Conservation (phyloP, 2,888 invertebrate genomes). For the Heliothis peltigera region DNA sequence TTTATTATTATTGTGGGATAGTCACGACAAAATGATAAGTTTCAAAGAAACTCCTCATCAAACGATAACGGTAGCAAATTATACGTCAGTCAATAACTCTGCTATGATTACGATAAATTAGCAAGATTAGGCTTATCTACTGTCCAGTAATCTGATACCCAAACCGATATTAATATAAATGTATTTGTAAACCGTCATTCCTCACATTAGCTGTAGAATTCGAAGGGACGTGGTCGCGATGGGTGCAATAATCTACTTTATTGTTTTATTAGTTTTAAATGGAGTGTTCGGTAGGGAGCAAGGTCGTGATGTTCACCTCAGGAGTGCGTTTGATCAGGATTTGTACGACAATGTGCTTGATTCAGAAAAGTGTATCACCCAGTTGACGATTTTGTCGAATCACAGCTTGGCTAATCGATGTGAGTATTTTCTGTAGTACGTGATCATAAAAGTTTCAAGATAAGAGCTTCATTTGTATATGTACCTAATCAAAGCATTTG, state of each 20-base stretch:
- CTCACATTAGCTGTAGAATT: constrained; percentile 15
- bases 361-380: constrained; percentile 63
- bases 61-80: constrained; percentile 8
- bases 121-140: constrained; percentile 49
- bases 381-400: constrained; percentile 60
- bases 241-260: constrained; percentile 33
- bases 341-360: constrained; percentile 72
- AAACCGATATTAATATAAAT: constrained; percentile 40
- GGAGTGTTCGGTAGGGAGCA: constrained; percentile 30
- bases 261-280: constrained; percentile 39
- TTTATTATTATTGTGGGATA: background rate
- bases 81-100: constrained; percentile 6
- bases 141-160: constrained; percentile 26
- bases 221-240: constrained; percentile 38
- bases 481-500: no score
- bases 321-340: constrained; percentile 68
- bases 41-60: background rate
- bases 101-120: constrained; percentile 47
- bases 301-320: constrained; percentile 26
- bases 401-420: constrained; percentile 59
- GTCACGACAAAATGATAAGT: background rate
- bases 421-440: constrained; percentile 56
- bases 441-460: no score
- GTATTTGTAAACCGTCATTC: constrained; percentile 7
- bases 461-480: no score